Percentiles rank a stretch among this genome's conserved stretches.
Evolutionary conservation across 2,113 vertebrate species (phyloP).

Genomic region (Lophura nycthemera): DNA sequence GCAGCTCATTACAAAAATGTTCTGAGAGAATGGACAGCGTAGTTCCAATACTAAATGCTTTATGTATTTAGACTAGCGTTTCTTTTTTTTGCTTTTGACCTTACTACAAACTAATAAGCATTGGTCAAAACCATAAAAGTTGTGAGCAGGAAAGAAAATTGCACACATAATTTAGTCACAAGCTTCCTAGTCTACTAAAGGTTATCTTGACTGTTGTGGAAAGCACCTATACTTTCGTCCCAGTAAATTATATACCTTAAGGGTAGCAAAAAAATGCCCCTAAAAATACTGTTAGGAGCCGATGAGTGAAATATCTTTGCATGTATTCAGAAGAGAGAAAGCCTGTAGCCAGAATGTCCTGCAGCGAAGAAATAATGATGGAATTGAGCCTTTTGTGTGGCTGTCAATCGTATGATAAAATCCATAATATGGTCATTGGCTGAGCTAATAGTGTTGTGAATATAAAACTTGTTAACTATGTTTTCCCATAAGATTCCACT

Average conservation of each 20-base stretch:
- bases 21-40: too few species aligned
- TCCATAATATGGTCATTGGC: not conserved
- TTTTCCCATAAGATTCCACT: not conserved
- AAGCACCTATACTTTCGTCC: not conserved
- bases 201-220: not conserved
- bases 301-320: not conserved
- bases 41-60: not conserved
- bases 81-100: not conserved
- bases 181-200: not conserved
- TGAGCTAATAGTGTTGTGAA: not conserved
- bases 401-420: not conserved
- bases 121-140: not conserved
- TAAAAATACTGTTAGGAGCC: not conserved
- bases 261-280: not conserved
- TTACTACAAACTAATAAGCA: not conserved
- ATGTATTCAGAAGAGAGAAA: not conserved
- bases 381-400: not conserved
- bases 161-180: not conserved
- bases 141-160: not conserved
- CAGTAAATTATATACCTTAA: not conserved
- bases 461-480: not conserved
- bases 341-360: not conserved
- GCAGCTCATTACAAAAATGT: not conserved
- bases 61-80: not conserved
- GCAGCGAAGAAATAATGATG: not conserved